Base-by-base conservation (phyloP, 1,140 invertebrate species). In the Oedothorax gibbosus region DNA sequence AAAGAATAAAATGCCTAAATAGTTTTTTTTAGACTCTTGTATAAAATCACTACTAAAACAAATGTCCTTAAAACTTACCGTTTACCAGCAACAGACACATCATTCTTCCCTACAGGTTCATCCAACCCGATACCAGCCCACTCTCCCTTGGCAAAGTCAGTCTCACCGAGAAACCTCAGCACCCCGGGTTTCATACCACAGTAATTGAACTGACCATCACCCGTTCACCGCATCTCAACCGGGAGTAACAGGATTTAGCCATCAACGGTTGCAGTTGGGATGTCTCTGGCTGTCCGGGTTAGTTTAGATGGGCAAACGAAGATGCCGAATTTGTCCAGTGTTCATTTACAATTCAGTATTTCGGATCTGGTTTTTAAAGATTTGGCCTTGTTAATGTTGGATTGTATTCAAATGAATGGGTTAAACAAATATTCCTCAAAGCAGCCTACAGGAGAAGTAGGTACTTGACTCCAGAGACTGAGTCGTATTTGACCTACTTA, bases 51-150 rank as follows among this genome's bases (percentile, higher is more conserved):
- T 65, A 7, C 12, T 4, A 9, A 60, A 60, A 60, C 56, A 10
- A 15, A 8, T 20, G 8, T 68, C n/a, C 9, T 49, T 15, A 69
- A 90, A 99, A 99, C 91, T 97, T 97, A 92, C 91, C 91, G 90
- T 89, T 91, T 92, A 9, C 92, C 97, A 87, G 93, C 95, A 62
- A 99, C 96, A 64, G 95, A 95, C 65, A 97, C 97, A 91, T 99
- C 97, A 91, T 99, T 99, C 90, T 99, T 99, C 57, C 98, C 98
- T 80, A 95, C 90, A 0, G 96, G 94, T 83, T 98, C 97, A 89
- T 98, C 97, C 85, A 99, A 91, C 90, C 99, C 97, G 35, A 99
- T 94, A 15, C 98, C 98, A 84, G 95, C 97, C 97, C 97, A 99
- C 87, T 96, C 93, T 18, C 97, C 97, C 21, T 93, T 89, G 11